Percentiles rank a stretch among this genome's conserved stretches.
Conservation (phyloP, 2,888 invertebrate genomes). For the Liodrosophila aerea region DNA sequence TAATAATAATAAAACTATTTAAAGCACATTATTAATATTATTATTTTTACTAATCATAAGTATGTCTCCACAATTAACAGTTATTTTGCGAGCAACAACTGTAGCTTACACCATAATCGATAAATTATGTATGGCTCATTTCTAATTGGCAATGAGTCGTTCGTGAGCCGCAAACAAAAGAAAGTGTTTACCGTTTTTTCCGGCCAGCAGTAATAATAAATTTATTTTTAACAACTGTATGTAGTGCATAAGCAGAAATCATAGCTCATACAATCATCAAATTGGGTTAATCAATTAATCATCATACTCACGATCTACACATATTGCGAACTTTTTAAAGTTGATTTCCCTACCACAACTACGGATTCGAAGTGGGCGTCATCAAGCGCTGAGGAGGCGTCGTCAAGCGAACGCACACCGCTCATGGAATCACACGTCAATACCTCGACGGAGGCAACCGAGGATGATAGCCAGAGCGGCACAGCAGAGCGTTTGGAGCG, state of each 20-base stretch:
- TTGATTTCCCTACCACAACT: constrained; percentile 33
- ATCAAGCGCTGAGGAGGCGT: constrained; percentile 62
- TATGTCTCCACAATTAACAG: too few relatives aligned
- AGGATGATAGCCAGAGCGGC: constrained; percentile 53
- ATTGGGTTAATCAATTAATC: constrained; percentile 14
- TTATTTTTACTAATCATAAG: too few relatives aligned
- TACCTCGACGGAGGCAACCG: constrained; percentile 44
- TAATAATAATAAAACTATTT: too few relatives aligned
- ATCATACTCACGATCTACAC: constrained; percentile 37
- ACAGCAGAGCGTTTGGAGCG: constrained; percentile 70
- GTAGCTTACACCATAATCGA: too few relatives aligned
- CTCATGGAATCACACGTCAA: constrained; percentile 91
- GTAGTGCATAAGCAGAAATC: constrained; percentile 26
- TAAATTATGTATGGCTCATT: constrained; percentile 19
- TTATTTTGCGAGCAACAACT: too few relatives aligned
- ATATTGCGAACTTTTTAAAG: constrained; percentile 44
- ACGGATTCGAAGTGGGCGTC: constrained; percentile 64
- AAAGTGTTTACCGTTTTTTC: constrained; percentile 28
- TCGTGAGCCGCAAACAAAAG: constrained; percentile 41
- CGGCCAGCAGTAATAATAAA: constrained; percentile 3
- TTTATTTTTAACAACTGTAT: constrained; percentile 35
- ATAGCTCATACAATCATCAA: background rate
- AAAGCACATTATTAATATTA: too few relatives aligned
- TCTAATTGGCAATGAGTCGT: constrained; percentile 40
- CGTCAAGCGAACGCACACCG: constrained; percentile 87